phyloP scores from a whole-genome alignment of 2,888 invertebrate species.

The Syrphus vitripennis region DNA sequence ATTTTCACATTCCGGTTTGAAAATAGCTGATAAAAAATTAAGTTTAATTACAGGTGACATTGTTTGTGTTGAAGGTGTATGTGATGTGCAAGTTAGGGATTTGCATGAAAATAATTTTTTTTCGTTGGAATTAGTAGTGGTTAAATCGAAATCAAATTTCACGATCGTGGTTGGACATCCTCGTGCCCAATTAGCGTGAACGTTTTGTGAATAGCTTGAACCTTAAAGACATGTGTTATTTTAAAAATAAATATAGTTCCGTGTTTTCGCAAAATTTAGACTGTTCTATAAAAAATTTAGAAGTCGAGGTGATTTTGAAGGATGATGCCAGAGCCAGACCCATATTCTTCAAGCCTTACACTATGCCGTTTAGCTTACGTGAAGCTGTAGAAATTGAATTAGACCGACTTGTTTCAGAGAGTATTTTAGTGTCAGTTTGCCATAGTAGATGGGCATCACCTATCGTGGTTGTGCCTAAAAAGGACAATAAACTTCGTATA shows the following conservation, averaged over 20 bases:
- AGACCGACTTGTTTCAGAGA: neutral
- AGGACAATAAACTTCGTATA: neutral
- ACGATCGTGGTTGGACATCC: conserved; percentile 6
- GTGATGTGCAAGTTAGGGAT: conserved; percentile 4
- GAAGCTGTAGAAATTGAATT: neutral
- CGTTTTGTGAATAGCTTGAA: neutral
- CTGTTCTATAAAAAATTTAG: neutral
- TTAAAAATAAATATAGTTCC: conserved; percentile 6
- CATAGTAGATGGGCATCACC: neutral
- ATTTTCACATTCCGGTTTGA: neutral
- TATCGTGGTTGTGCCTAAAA: neutral
- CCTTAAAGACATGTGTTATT: conserved; percentile 4
- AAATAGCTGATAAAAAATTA: neutral
- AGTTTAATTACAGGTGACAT: neutral
- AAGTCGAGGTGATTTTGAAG: neutral
- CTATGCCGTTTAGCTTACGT: neutral
- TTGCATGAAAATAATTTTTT: conserved; percentile 7
- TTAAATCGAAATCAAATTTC: neutral
- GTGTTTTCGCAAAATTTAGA: conserved; percentile 3
- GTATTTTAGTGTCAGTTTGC: neutral
- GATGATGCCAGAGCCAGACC: neutral
- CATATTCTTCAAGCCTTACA: conserved; percentile 18
- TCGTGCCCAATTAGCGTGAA: conserved; percentile 3
- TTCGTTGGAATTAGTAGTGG: neutral
- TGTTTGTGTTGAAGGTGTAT: conserved; percentile 18